Percentiles rank a stretch among this genome's conserved stretches.
phyloP scores from a whole-genome alignment of 2,797 vertebrate species.

The Muraenolepis orangiensis region DNA sequence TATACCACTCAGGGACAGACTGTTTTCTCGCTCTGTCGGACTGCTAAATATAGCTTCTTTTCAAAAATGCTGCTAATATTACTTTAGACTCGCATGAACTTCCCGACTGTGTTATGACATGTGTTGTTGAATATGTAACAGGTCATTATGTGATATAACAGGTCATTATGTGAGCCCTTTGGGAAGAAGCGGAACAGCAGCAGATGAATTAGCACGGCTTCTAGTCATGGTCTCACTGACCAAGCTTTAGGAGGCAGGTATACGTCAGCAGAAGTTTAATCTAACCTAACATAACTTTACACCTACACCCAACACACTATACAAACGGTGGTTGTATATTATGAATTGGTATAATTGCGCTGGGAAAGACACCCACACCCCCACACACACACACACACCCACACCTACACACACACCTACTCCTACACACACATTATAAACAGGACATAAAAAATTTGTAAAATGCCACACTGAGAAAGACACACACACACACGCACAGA shows the following conservation, averaged over 20 bases:
- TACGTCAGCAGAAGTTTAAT: neutral
- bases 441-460: too few species aligned
- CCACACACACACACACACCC: neutral
- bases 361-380: neutral
- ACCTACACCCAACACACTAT: neutral
- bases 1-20: neutral
- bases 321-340: neutral
- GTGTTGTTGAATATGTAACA: neutral
- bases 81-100: neutral
- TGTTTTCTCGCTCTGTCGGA: neutral
- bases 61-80: neutral
- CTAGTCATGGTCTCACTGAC: neutral
- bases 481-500: neutral
- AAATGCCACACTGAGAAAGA: too few species aligned
- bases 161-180: neutral
- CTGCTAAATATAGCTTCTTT: neutral
- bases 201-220: neutral
- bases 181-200: neutral
- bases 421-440: too few species aligned
- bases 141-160: neutral
- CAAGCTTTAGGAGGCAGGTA: neutral
- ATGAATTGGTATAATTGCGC: neutral
- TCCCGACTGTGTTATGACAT: neutral
- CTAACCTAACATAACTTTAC: neutral
- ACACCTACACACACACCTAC: too few species aligned